Evolutionary conservation across 2,888 invertebrate species (phyloP), one percentile per base, ranked within the genome.

Genomic region (Eilema sororculum): DNA sequence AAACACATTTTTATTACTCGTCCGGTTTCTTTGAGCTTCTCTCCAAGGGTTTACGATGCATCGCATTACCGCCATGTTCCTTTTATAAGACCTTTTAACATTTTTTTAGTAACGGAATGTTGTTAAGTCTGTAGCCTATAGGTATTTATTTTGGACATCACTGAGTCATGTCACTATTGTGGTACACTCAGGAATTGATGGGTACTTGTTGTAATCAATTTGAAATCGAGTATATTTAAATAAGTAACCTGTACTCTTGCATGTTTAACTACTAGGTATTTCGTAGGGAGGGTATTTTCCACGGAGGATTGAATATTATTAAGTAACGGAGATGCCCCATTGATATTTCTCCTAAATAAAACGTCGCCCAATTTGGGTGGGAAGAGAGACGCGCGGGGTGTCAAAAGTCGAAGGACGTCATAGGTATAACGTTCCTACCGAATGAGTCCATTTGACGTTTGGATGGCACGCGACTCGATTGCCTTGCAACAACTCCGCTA

Each of bases 1-100:
- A 70, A 67, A 62, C 30, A 5, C n/a, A 58, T 46, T 24, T 64
- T 71, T 67, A 64, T 64, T 41, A 28, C 16, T 24, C 13, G 58
- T 24, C 22, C 62, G 61, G 24, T 61, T 25, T 41, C 13, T 62
- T 65, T 56, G 10, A 46, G 28, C 41, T 41, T 41, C 41, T 16
- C 41, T 41, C 16, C 16, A 24, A 57, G 58, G 9, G 22, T 66
- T 66, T 66, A 66, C 37, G 63, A 52, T 28, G 22, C 58, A 16
- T 28, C 16, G 58, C 28, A 58, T 58, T 28, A 58, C 5, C 58
- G 58, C 5, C 24, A 24, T 56, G 22, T 56, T 57, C 22, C 16
- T 57, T 65, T 65, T 65, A 57, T 20, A 30, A 28, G 24, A 24
- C 58, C 25, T 37, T 58, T 20, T 1, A 5, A 66, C 20, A 66